Base-by-base conservation (phyloP, 2,888 invertebrate genomes). In the Cheilosia vernalis region DNA sequence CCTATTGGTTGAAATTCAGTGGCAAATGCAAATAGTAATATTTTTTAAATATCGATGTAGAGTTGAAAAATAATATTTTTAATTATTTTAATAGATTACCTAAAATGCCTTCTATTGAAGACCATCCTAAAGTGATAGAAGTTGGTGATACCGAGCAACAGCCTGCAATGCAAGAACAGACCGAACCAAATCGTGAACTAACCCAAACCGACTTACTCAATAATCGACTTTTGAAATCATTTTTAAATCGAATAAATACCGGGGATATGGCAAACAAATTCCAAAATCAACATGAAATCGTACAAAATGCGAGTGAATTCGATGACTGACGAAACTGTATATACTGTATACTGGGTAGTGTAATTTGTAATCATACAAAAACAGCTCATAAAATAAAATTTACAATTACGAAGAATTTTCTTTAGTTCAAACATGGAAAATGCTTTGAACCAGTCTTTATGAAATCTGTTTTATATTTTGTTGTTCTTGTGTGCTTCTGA, bases 121-220 rank as follows among this genome's bases (percentile, higher is more conserved):
- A 90, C 66, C 89, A 86, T 44, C 84, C 87, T 6, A 84, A 51
- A 56, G 33, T 63, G 17, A 15, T 27, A 42, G 66, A 40, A 19
- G n/a, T 44, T 33, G 21, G 40, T 72, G 79, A 82, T 24, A 10
- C 19, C 24, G 67, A 58, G 13, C 78, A 79, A 66, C 56, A 61
- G n/a, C 37, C 55, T 85, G 73, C 19, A 24, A 58, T 24, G 42
- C 79, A 64, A 40, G 88, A 88, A n/a, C 78, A 72, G 0, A 87
- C 89, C 42, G 67, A 82, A 2, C 87, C 87, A 1, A 76, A 84
- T 5, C 88, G 91, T 2, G 91, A 91, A 87, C 30, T 89, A 33
- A 91, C 91, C 3, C 91, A 91, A 88, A 91, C 91, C 0, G 91
- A 91, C 87, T 89, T 89, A 44, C 87, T 91, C 1, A 91, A 91